Evolutionary conservation across 1,140 invertebrate species (phyloP).

Genomic region (Neodiprion virginianus): DNA sequence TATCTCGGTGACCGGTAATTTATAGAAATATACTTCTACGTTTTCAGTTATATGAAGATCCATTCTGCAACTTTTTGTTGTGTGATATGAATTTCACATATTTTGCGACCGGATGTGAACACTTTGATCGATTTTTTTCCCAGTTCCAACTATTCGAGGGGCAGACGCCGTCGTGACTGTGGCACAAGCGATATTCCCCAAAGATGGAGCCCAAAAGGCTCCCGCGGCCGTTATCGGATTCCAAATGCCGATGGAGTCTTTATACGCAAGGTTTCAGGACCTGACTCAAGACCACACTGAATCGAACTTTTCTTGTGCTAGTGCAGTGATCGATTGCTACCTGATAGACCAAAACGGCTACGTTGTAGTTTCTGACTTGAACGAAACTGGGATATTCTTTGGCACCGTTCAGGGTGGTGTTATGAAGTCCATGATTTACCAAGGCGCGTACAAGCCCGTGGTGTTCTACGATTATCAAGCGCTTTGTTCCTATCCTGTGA

Average conservation of each 20-base stretch:
- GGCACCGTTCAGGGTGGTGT: constrained; percentile 82
- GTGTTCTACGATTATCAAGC: constrained; percentile 88
- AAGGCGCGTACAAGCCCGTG: constrained; percentile 77
- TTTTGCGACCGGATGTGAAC: constrained; percentile 32
- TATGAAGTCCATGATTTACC: constrained; percentile 77
- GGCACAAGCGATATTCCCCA: constrained; percentile 85
- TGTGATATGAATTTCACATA: not conserved
- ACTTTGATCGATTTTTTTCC: constrained; percentile 72
- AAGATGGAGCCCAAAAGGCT: constrained; percentile 77
- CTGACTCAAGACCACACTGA: constrained; percentile 67
- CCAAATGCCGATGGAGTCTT: constrained; percentile 74
- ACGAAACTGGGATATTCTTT: constrained; percentile 83
- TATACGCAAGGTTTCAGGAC: constrained; percentile 72
- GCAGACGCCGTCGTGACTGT: constrained; percentile 72
- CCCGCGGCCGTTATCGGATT: constrained; percentile 89
- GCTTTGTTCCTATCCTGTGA: constrained; percentile 66
- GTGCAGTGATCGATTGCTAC: constrained; percentile 76
- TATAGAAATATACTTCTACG: not conserved
- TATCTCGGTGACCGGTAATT: constrained; percentile 50
- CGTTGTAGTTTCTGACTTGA: constrained; percentile 77
- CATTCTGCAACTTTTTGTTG: not conserved
- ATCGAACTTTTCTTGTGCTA: constrained; percentile 57
- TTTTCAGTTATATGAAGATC: not conserved
- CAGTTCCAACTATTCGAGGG: constrained; percentile 76
- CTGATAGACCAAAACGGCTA: constrained; percentile 90